Base-by-base conservation (phyloP, 2,797 vertebrate genomes). In the Argyrosomus regius region DNA sequence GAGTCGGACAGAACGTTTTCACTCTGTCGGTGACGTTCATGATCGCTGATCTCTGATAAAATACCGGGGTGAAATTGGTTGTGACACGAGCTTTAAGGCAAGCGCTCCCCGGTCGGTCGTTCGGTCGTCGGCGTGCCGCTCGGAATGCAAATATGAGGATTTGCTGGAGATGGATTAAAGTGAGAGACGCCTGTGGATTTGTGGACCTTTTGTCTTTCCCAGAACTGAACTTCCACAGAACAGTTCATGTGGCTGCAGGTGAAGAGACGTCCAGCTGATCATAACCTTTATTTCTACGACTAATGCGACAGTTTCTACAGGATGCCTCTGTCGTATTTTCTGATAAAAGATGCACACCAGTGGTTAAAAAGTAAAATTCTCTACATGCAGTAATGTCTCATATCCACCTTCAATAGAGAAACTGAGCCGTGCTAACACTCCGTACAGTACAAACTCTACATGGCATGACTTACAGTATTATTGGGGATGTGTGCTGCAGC, bases 21-120 rank as follows among this genome's bases (percentile, higher is more conserved):
- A 35, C 56, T 48, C 53, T 5, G 12, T 48, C 67, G 50, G 68
- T 12, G 63, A 9, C 35, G 35, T 9, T 39, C 35, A 31, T 13
- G 24, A 28, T 18, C 28, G 52, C 35, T 35, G 35, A 35, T 39
- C 35, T 39, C 35, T 9, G 8, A 39, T 39, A 39, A 64, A 20
- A 74, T 17, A 18, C 22, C 22, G 41, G 50, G 46, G 72, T 74
- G 72, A 74, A 64, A 64, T 43, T 35, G 41, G 20, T 35, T 17
- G 11, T 18, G 24, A 64, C 50, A 43, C 50, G 2, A 46, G 11
- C 49, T 53, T 45, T 24, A 6, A 39, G 28, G 5, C 13, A 6
- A 50, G 58, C 10, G 31, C 18, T 43, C 17, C 13, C 52, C 13
- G 17, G 16, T 70, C 28, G 14, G 28, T 43, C 16, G 17, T 5